phyloP scores from a whole-genome alignment of 2,113 vertebrate genomes.

The Gasterosteus aculeatus region DNA sequence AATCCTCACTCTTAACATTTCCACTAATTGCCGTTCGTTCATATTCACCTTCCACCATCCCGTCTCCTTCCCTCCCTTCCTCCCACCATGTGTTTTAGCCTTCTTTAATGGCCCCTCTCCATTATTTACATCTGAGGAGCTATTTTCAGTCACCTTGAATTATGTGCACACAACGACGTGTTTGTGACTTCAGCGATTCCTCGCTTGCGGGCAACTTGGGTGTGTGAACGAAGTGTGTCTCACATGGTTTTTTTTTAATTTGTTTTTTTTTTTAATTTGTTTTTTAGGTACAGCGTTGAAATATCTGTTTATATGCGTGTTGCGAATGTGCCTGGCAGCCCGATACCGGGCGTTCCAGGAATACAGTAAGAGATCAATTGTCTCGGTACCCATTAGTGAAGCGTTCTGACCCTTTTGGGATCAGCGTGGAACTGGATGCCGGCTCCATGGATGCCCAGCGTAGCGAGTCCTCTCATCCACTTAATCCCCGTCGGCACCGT shows the following conservation, averaged over 20 bases:
- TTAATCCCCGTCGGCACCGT: no score
- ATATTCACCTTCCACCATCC: conserved; percentile 16
- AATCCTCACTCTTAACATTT: conserved; percentile 4
- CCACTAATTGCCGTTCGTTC: conserved; percentile 16
- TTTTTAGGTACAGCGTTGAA: conserved; percentile 9
- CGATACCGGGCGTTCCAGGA: conserved; percentile 58
- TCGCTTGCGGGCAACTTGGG: conserved; percentile 11
- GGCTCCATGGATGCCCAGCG: conserved; percentile 16
- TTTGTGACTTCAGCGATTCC: conserved; percentile 43
- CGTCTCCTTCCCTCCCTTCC: not conserved
- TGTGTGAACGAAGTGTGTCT: not conserved
- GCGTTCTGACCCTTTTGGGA: conserved; percentile 56
- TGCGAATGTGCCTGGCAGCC: conserved; percentile 31
- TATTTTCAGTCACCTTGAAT: conserved; percentile 70
- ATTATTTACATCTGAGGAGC: conserved; percentile 66
- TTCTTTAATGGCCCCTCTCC: conserved; percentile 53
- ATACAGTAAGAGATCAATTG: conserved; percentile 59
- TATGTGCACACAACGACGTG: conserved; percentile 50
- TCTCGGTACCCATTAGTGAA: conserved; percentile 63
- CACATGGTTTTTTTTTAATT: not conserved
- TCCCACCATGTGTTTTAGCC: conserved; percentile 35
- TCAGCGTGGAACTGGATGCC: conserved; percentile 56
- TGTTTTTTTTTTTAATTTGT: not conserved
- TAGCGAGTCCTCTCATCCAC: conserved; percentile 36
- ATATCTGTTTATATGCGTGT: conserved; percentile 34